phyloP scores from a whole-genome alignment of 2,888 invertebrate species.

The Prostheceraeus crozeri region DNA sequence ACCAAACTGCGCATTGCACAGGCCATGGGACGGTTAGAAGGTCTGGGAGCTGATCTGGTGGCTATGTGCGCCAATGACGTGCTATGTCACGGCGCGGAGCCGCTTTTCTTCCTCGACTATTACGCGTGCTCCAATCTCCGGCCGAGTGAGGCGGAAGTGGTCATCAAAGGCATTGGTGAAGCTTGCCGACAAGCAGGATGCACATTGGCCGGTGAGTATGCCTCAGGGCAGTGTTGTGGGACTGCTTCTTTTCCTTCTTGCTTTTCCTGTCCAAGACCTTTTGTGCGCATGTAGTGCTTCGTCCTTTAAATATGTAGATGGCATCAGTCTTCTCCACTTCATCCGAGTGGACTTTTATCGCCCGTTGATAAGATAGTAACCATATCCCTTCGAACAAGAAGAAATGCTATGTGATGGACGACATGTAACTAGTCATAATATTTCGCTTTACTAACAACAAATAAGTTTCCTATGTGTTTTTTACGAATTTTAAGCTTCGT shows the following conservation, averaged over 20 bases:
- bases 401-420: too few relatives aligned
- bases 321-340: too few relatives aligned
- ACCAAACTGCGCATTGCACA: conserved; percentile 87
- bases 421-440: too few relatives aligned
- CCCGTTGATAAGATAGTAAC: too few relatives aligned
- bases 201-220: conserved; percentile 69
- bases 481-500: too few relatives aligned
- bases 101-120: conserved; percentile 90
- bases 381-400: too few relatives aligned
- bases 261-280: too few relatives aligned
- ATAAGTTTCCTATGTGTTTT: too few relatives aligned
- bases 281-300: too few relatives aligned
- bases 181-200: conserved; percentile 80
- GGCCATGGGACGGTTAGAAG: conserved; percentile 68
- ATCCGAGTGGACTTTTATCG: too few relatives aligned
- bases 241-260: conserved; percentile 30
- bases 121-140: conserved; percentile 82
- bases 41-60: conserved; percentile 85
- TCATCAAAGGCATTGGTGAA: conserved; percentile 72
- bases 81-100: conserved; percentile 85
- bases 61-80: conserved; percentile 98
- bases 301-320: too few relatives aligned
- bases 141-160: conserved; percentile 68
- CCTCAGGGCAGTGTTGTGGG: not conserved
- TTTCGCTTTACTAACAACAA: too few relatives aligned